Evolutionary conservation across 2,888 invertebrate genomes (phyloP), one percentile per base, ranked within the genome.

Genomic region (Xestobium rufovillosum): DNA sequence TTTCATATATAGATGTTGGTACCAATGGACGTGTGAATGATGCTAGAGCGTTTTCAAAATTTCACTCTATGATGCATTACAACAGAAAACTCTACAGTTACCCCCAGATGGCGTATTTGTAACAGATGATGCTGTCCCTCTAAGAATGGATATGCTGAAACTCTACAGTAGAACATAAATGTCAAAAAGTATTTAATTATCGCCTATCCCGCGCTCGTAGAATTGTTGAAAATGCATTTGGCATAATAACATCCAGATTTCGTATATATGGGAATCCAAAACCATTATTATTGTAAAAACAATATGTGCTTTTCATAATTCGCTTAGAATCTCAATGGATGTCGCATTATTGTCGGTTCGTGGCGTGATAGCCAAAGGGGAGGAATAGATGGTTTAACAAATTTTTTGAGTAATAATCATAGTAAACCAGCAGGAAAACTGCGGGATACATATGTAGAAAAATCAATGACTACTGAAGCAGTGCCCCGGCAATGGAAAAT

Each of bases 241-340:
- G 51, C 26, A 50, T 51, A 32, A 31, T 52, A 25, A 45, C 43
- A 19, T 33, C 35, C 19, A 36, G 43, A 43, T 47, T 48, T 39
- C 31, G 36, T 13, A 38, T 45, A 11, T 45, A 31, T 31, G 31
- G 33, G 35, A 44, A 27, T 27, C 34, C 26, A 15, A 39, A 31
- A 14, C 17, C 23, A 13, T n/a, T 34, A 13, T 31, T 31, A 14
- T 48, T 31, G 39, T 51, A 16, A 46, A 42, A 44, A 38, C 48
- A 11, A 36, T 42, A 13, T 51, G 47, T 44, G 47, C 44, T 34
- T 26, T 52, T 27, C 52, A 52, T 36, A 52, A 52, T 35, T 51
- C 45, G 45, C 36, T 48, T n/a, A n/a, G n/a, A n/a, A n/a, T n/a
- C n/a, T n/a, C n/a, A n/a, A n/a, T n/a, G n/a, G n/a, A n/a, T n/a